Percentiles rank a stretch among this genome's conserved stretches.
Conservation (phyloP, 2,797 vertebrate species). For the Phoebastria nigripes region DNA sequence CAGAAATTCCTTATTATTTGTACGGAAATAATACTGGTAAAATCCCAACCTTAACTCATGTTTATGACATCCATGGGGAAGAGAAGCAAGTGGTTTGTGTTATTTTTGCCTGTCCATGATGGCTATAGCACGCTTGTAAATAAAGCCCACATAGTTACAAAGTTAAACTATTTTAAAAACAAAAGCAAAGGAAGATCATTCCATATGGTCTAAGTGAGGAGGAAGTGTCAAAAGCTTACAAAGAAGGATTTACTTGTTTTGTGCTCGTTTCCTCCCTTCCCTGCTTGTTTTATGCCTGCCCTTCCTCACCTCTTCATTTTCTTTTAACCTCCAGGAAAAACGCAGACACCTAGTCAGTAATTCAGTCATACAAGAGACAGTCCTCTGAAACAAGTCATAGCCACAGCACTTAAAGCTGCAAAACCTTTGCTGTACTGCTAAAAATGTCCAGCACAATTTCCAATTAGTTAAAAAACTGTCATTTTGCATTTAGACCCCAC, state of each 20-base stretch:
- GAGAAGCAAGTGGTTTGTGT: not conserved
- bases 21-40: not conserved
- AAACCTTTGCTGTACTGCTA: not conserved
- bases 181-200: not conserved
- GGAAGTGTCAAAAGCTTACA: not conserved
- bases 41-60: not conserved
- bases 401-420: not conserved
- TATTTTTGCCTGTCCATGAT: not conserved
- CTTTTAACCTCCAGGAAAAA: not conserved
- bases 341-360: not conserved
- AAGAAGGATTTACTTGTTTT: not conserved
- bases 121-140: not conserved
- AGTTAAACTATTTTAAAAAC: constrained; percentile 3
- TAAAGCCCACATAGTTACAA: not conserved
- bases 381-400: not conserved
- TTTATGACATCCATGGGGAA: not conserved
- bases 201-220: not conserved
- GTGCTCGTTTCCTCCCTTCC: not conserved
- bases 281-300: not conserved
- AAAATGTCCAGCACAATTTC: not conserved
- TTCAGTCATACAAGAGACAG: not conserved
- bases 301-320: not conserved
- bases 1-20: not conserved
- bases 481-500: not conserved
- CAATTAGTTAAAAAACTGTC: not conserved